phyloP scores from a whole-genome alignment of 2,888 invertebrate genomes.

The Nymphalis urticae region DNA sequence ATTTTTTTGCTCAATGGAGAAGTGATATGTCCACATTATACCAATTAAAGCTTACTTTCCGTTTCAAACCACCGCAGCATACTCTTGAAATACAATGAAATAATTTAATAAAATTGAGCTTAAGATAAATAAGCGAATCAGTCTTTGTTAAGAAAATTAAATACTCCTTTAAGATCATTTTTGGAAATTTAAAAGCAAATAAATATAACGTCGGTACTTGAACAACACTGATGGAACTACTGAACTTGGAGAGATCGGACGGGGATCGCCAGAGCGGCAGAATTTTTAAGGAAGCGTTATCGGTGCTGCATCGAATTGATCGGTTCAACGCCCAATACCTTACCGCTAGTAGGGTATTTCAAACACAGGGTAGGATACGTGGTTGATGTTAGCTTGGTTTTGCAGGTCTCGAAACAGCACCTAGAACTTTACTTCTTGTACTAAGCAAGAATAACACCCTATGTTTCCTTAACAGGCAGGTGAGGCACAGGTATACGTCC shows the following conservation, averaged over 20 bases:
- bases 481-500: not conserved
- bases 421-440: not conserved
- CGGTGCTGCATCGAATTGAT: constrained; percentile 8
- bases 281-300: constrained; percentile 21
- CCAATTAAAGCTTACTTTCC: constrained; percentile 65
- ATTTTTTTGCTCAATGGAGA: constrained; percentile 47
- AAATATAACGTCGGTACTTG: constrained; percentile 50
- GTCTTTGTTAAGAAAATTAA: constrained; percentile 41
- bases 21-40: constrained; percentile 67
- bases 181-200: constrained; percentile 54
- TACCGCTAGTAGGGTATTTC: not conserved
- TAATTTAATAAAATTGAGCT: constrained; percentile 29
- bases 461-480: not conserved
- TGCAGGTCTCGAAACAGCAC: not conserved
- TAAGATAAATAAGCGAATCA: constrained; percentile 35
- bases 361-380: not conserved
- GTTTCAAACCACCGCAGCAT: constrained; percentile 44
- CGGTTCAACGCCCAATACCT: constrained; percentile 9
- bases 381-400: not conserved
- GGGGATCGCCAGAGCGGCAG: constrained; percentile 50
- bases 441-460: not conserved
- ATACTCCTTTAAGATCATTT: constrained; percentile 29
- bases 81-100: constrained; percentile 38
- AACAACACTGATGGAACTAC: constrained; percentile 65
- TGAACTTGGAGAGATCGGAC: constrained; percentile 58